Evolutionary conservation across 2,888 invertebrate genomes (phyloP), one percentile per base, ranked within the genome.

Genomic region (Netelia melanura): DNA sequence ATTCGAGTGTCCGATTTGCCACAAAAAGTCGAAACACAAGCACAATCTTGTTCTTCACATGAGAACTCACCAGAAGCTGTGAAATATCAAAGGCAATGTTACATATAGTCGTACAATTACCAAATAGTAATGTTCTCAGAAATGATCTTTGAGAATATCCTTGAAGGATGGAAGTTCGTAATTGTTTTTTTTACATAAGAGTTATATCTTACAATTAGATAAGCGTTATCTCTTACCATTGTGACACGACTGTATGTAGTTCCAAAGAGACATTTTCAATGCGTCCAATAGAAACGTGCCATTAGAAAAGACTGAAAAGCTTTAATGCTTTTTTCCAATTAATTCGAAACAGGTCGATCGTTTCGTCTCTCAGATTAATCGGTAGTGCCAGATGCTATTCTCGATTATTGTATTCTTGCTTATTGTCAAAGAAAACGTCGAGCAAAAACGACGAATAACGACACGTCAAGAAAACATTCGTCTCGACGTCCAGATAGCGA

Each of bases 1-100:
- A 89, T 96, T 96, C 91, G 95, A 95, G 86, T 96, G 96, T 87
- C 95, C 95, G 54, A 94, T 95, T 89, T 96, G 96, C 91, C 95
- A 95, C 90, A 95, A 95, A 92, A 95, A 95, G 90, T 96, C 94
- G 17, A 94, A 95, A 79, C 94, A 95, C 94, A 95, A 95, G 89
- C 95, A 94, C 90, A 95, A 95, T 90, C 90, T 95, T 38, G 91
- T 94, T 81, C 91, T 94, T 30, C 95, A 95, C 86, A 94, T 95
- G 93, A 90, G 94, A 88, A 94, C 94, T 84, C 94, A 94, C 92
- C 89, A 94, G 90, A 92, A 93, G 70, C 76, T 89, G 65, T 92
- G 86, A 90, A 67, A 62, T 0, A 10, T 21, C 44, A 58, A 61
- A 6, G 38, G 1, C 38, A 23, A 5, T 38, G 11, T 8, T 25